A percentile compares a stretch with the other conserved stretches of the same genome.
These are phyloP conservation scores for Sminthurinus signatus DNA, from an alignment of 1,140 invertebrate species.

Conservation along the genomic window DNA sequence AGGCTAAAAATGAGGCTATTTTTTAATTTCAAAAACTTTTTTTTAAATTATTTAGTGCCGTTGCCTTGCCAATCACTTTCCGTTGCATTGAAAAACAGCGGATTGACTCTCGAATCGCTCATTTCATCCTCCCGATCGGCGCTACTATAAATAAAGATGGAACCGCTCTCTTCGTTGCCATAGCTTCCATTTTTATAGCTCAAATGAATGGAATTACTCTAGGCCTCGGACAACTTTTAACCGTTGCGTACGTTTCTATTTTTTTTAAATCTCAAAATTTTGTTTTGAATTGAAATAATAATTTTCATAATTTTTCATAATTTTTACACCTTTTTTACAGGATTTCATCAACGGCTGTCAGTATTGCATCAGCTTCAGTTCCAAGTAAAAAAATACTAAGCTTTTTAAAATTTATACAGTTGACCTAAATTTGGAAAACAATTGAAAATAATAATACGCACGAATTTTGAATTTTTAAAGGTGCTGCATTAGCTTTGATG, in stretches of 20 bases:
- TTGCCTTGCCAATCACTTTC: constrained; percentile 90
- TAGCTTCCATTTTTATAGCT: constrained; percentile 84
- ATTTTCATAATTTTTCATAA: too few species aligned
- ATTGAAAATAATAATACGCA: too few species aligned
- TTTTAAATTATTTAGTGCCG: constrained; percentile 68
- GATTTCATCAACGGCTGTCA: constrained; percentile 84
- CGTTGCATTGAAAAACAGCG: constrained; percentile 83
- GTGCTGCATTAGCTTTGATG: constrained; percentile 80
- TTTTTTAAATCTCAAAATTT: too few species aligned
- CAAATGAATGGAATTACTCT: constrained; percentile 79
- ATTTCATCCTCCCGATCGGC: constrained; percentile 84
- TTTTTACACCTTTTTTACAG: constrained; percentile 47
- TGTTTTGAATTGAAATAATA: too few species aligned
- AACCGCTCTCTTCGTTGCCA: constrained; percentile 81
- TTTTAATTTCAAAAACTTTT: too few species aligned
- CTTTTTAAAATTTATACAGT: too few species aligned
- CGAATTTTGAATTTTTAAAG: too few species aligned
- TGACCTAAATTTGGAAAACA: too few species aligned
- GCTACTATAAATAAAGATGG: constrained; percentile 93
- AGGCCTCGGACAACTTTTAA: constrained; percentile 68
- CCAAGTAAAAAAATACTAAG: too few species aligned
- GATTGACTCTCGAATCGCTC: constrained; percentile 80
- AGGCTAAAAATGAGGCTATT: too few species aligned
- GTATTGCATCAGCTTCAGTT: constrained; percentile 85
- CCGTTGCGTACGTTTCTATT: constrained; percentile 60